Base-by-base conservation (phyloP, 2,797 vertebrate genomes). In the Lates japonicus region DNA sequence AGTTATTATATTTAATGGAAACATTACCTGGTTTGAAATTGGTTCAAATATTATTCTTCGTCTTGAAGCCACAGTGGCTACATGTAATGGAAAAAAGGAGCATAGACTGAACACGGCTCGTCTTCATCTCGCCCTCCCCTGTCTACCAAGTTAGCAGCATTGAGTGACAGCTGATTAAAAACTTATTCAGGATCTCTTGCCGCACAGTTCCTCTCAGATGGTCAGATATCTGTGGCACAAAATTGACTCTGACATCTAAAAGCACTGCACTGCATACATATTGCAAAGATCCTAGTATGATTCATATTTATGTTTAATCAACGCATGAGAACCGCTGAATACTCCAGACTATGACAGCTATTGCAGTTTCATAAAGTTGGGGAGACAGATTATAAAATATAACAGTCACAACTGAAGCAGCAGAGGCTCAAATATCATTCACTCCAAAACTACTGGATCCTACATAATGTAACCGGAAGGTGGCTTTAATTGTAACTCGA, bases 151-250 rank as follows among this genome's bases (percentile, higher is more conserved):
- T 58, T 75, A 48, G 74, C 60, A 44, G 37, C 7, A 17, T 48
- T 78, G 63, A 89, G 52, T 73, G 78, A 55, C 63, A 78, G 75
- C 64, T 52, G 64, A 81, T 63, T 70, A 54, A 70, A 88, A 82
- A 62, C 46, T 25, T 39, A 37, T 69, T 58, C 19, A 51, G 58
- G 64, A 73, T 58, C 25, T 80, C 25, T 2, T n/a, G 29, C 61
- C 42, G 16, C 69, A 66, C 68, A 66, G 46, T 49, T 87, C 41
- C 33, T 70, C 59, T 79, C 67, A 73, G 52, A 80, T 65, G 59
- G 44, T 61, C 13, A 44, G 63, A 82, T 70, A 52, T 75, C 39
- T 58, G 58, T 29, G 54, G 7, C 62, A 52, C 22, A 70, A 55
- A 77, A 70, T 65, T 51, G 11, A 76, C 65, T 62, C 52, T 42